Base-by-base conservation (phyloP, 2,797 vertebrate species). In the Periophthalmus magnuspinnatus region DNA sequence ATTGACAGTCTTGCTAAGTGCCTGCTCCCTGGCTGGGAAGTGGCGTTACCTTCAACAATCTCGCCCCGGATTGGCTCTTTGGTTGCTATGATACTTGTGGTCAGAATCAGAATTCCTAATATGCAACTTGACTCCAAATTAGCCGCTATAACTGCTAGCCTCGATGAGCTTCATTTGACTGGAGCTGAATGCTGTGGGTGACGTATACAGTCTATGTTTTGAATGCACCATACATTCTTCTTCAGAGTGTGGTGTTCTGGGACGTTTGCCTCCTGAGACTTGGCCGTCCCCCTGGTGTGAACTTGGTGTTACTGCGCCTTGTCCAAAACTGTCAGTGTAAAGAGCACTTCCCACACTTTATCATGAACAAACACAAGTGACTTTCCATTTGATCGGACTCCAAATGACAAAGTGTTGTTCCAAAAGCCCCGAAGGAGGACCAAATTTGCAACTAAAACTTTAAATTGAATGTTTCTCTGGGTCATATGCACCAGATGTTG, bases 391-490 rank as follows among this genome's bases (percentile, higher is more conserved):
- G 32, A 41, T 54, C 21, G 2, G 21, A 56, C 52, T 19, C 6
- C 5, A 21, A 38, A 36, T 38, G 65, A 56, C 65, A 55, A 50
- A 65, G 65, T 55, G 65, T 8, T 36, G 65, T 38, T 22, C 1
- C 16, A 5, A 36, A 66, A 34, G 65, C 65, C 65, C 33, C 6
- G 33, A 55, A 66, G 65, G 65, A 54, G n/a, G 33, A 34, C 16
- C n/a, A 36, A 55, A 55, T 34, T 55, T 55, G 19, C 47, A 66
- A 11, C 48, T 66, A 55, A 66, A 66, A 54, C 65, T 55, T 66
- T 11, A 56, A 67, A 66, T 22, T 7, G 2, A 28, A 22, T 6
- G 19, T 34, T 36, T 67, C 47, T 64, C 14, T n/a, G 63, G 24
- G 24, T n/a, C 24, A 13, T 32, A 19, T 33, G 22, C 47, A 3